Conservation (phyloP, 2,797 vertebrate species). For the Lophotriccus pileatus region DNA sequence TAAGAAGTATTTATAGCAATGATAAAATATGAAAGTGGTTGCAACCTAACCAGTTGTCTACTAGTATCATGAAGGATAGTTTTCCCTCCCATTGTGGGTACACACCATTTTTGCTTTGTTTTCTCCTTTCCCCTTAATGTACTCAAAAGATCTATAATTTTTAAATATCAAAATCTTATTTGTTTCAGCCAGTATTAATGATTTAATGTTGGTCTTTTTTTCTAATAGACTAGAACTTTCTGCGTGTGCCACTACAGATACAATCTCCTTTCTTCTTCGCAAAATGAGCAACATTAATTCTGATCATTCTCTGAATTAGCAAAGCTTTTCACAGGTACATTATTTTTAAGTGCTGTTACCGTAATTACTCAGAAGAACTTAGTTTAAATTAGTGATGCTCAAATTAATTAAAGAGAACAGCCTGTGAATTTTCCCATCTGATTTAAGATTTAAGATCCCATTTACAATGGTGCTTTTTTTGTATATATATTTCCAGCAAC, state of each 20-base stretch:
- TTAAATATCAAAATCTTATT: neutral
- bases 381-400: constrained; percentile 54
- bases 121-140: neutral
- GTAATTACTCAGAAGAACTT: constrained; percentile 50
- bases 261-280: neutral
- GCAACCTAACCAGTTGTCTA: neutral
- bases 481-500: neutral
- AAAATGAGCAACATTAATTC: constrained; percentile 33
- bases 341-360: constrained; percentile 45
- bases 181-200: neutral
- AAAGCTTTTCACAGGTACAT: constrained; percentile 19
- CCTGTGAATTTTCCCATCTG: constrained; percentile 39
- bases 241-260: neutral
- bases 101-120: neutral
- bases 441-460: constrained; percentile 8
- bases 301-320: constrained; percentile 21
- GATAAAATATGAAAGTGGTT: neutral
- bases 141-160: neutral
- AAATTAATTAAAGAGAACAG: constrained; percentile 51
- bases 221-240: neutral
- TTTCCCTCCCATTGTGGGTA: neutral
- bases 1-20: neutral
- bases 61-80: neutral
- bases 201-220: neutral
- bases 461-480: neutral